Percentiles rank a stretch among this genome's conserved stretches.
Evolutionary conservation across 2,797 vertebrate species (phyloP).

Genomic region (Gymnodraco acuticeps): DNA sequence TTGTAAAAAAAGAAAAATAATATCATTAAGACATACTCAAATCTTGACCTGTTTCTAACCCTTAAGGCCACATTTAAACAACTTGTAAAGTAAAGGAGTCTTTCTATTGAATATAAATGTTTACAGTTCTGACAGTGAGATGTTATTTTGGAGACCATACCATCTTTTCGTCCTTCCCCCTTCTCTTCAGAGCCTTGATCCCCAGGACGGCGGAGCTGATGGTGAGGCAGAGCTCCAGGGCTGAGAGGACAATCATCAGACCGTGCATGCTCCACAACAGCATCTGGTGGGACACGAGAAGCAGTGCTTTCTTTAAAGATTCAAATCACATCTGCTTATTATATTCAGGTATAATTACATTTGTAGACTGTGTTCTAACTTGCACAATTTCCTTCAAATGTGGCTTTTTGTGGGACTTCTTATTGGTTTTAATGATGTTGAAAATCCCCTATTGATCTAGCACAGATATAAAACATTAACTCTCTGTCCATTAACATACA

Average conservation of each 20-base stretch:
- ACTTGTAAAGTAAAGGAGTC: not conserved
- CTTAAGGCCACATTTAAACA: not conserved
- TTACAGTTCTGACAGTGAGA: not conserved
- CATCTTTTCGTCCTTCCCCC: not conserved
- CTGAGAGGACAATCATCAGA: slow-evolving; percentile 65
- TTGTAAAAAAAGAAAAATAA: slow-evolving; percentile 42
- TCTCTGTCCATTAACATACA: no score
- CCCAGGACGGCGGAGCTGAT: slow-evolving; percentile 69
- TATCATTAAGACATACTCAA: not conserved
- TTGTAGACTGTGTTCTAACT: no score
- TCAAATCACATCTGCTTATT: no score
- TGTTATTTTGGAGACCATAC: slow-evolving; percentile 19
- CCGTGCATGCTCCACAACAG: slow-evolving; percentile 19
- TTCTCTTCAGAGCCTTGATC: slow-evolving; percentile 61
- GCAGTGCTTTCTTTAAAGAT: not conserved
- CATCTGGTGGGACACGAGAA: slow-evolving; percentile 47
- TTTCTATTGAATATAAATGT: no score
- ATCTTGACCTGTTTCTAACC: not conserved
- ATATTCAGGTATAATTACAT: no score
- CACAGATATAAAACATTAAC: no score
- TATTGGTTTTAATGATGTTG: no score
- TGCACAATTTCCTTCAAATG: no score
- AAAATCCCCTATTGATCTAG: no score
- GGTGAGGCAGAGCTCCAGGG: slow-evolving; percentile 74
- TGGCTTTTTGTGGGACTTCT: no score